Evolutionary conservation across 2,797 vertebrate genomes (phyloP), one percentile per base, ranked within the genome.

Genomic region (Crocidura indochinensis): DNA sequence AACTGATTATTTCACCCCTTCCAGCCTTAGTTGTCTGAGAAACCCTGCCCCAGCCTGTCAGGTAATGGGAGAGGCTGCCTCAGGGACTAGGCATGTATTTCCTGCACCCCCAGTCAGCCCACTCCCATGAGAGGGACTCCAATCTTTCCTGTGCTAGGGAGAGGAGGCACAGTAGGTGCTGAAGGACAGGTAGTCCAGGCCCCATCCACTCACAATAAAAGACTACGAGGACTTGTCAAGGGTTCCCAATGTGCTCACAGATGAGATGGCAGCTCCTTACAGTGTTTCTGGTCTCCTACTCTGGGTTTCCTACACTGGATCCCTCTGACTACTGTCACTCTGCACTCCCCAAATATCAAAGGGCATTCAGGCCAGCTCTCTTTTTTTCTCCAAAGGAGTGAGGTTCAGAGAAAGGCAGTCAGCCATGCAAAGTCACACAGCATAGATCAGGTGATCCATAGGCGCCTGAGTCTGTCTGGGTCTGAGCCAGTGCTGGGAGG

Each of bases 391-490:
- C 29, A 79, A 11, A 72, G 15, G 17, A 65, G 56, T 47, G 46
- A 71, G 27, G 31, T n/a, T 91, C 84, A 62, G 78, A 95, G 78
- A 91, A 1, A 46, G 27, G 5, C 53, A 80, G 27, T 44, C 31
- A 67, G 15, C 3, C 64, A 11, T 8, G 19, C 46, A 2, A 26
- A 76, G 22, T 84, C 62, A 86, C 82, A 62, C 19, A 69, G 56
- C 38, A 24, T 1, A 0, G 60, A 46, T 26, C 6, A 2, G 0
- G 1, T n/a, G 79, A 49, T 46, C 0, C 64, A 0, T 6, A 0
- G 53, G n/a, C 24, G 49, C 20, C 31, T 31, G 79, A 49, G 27
- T 1, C 10, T 0, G 47, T 1, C 10, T 0, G 47, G n/a, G 46
- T 4, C 73, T 10, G 46, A 65, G 3, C 65, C 51, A 2, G 68